Evolutionary conservation across 2,888 invertebrate species (phyloP), one percentile per base, ranked within the genome.

Genomic region (Pheosia tremula): DNA sequence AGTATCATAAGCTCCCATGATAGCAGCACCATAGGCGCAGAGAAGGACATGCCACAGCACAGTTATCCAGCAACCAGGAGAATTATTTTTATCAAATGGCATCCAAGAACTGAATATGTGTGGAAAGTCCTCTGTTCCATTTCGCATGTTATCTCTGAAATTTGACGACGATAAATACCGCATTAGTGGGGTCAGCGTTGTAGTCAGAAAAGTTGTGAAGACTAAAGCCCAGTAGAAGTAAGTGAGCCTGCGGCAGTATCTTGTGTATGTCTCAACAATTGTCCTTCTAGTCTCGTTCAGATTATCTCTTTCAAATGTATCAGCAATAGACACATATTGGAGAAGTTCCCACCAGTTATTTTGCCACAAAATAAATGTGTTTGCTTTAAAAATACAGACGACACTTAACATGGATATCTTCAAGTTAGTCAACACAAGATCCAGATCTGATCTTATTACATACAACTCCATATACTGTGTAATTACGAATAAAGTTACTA

Each of bases 61-160:
- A 3, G 87, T 89, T 2, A 90, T 75, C 89, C 89, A 92, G 55
- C 75, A 78, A 6, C 90, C 90, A 8, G 91, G 90, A 8, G 78
- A 80, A 45, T 80, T 75, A 59, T 89, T 79, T 60, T 91, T 91
- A 63, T 92, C 85, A 68, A 89, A 82, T 1, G 91, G 91, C 79
- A 88, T 80, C 91, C 91, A 93, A 13, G 91, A 85, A 62, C 89
- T 91, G 50, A 89, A 89, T 37, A 93, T 89, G 56, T 91, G 92
- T 0, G 89, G 89, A 71, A 91, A 92, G 0, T 67, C 45, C 67
- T 88, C 87, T 0, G 83, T 83, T 5, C 88, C 91, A 68, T 88
- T 88, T 0, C 60, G 75, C 37, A 88, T 57, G 11, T 79, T 79
- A 66, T 87, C 84, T 47, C 88, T 82, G 56, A 82, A 89, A 4